These are phyloP conservation scores for Sphenopsis melanotis DNA, from an alignment of 2,797 vertebrate species.

Conservation along the genomic window DNA sequence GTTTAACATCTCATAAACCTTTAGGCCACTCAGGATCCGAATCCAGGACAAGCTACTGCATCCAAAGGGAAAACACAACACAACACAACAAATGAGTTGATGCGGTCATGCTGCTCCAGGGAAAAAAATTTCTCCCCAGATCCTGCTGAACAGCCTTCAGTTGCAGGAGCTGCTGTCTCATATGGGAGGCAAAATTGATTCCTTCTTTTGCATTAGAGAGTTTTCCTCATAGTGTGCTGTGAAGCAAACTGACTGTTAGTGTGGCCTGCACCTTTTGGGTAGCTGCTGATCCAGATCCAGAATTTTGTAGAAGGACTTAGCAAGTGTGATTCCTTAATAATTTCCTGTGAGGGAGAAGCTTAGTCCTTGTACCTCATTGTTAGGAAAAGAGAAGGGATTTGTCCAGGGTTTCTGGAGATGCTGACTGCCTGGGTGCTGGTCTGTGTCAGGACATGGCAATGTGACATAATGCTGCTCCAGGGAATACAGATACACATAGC, in stretches of 20 bases:
- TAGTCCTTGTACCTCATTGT: background rate
- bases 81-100: background rate
- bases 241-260: background rate
- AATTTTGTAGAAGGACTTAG: background rate
- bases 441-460: fast-evolving
- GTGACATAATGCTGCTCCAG: fast-evolving
- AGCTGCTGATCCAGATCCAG: background rate
- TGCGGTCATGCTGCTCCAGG: fast-evolving
- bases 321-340: fast-evolving
- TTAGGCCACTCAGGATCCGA: background rate
- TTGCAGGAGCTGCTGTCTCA: background rate
- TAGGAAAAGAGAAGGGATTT: background rate
- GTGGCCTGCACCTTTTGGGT: background rate
- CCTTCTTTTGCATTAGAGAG: background rate
- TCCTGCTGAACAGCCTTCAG: background rate
- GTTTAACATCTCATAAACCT: background rate
- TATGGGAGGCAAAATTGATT: background rate
- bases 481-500: background rate
- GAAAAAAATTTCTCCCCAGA: background rate
- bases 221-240: background rate
- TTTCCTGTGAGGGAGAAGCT: background rate
- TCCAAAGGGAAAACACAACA: background rate
- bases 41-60: background rate
- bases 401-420: background rate
- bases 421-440: fast-evolving